Base-by-base conservation (phyloP, 2,113 vertebrate species). In the Setophaga petechia region DNA sequence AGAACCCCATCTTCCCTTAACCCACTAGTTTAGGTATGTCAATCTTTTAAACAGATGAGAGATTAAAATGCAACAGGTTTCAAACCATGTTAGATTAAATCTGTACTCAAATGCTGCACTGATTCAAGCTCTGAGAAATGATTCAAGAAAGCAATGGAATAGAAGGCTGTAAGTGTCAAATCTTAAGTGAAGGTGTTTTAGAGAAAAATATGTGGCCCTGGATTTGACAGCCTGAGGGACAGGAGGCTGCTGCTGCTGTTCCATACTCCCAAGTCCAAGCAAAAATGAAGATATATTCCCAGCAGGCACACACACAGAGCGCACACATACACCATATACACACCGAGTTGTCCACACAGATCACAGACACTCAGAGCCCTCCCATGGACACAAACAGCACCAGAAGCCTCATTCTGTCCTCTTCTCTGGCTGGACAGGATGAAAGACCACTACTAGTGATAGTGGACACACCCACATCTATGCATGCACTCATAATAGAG, bases 381-480 rank as follows among this genome's bases (percentile, higher is more conserved):
- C 18, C 28, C 11, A 35, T 0, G 2, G 68, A 31, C 21, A 54
- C 35, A 39, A 21, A 23, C 23, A 76, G 5, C 21, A 73, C 5
- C 14, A 17, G 12, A 20, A 9, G 15, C 11, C 46, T 69, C 27
- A 39, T 87, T 57, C 49, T 73, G 25, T 24, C 51, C 35, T 33
- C 8, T 20, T 33, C 49, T 90, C 22, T 55, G 35, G 2, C 25
- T 68, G 58, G n/a, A 23, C 15, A 51, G 11, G 33, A 18, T 51
- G 9, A 22, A 61, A 72, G 11, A 63, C 39, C 57, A 31, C 7
- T 55, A 28, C 8, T 46, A 35, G 24, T 49, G 33, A 25, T 20
- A 22, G 9, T 44, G 63, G n/a, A 28, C 17, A 55, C 0, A 0
- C 6, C 24, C 16, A 6, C n/a, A 23, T 9, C 10, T 58, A 33